These are phyloP conservation scores for Electrophaes corylata DNA, from an alignment of 2,888 invertebrate genomes.

Conservation along the genomic window DNA sequence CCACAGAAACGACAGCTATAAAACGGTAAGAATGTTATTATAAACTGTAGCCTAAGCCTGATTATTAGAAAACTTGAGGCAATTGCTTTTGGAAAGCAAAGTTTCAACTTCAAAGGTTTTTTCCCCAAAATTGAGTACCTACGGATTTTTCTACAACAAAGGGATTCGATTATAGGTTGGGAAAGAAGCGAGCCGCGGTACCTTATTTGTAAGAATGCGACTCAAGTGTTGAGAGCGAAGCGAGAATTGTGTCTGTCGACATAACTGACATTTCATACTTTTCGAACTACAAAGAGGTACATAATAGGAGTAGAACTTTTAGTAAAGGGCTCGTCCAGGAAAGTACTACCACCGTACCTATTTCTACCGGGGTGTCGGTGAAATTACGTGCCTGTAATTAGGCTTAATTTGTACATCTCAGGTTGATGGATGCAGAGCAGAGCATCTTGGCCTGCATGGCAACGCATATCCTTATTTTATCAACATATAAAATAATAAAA, in stretches of 20 bases:
- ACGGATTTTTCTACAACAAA: constrained; percentile 55
- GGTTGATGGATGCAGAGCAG: too few relatives aligned
- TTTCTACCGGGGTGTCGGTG: too few relatives aligned
- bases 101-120: constrained; percentile 55
- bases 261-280: neutral
- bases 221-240: neutral
- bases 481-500: too few relatives aligned
- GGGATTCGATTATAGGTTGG: constrained; percentile 55
- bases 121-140: constrained; percentile 47
- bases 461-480: too few relatives aligned
- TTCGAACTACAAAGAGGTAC: too few relatives aligned
- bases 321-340: too few relatives aligned
- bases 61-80: constrained; percentile 44
- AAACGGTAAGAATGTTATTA: neutral
- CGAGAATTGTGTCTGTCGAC: neutral
- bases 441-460: too few relatives aligned
- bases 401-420: too few relatives aligned
- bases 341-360: too few relatives aligned
- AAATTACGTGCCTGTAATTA: too few relatives aligned
- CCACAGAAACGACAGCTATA: neutral
- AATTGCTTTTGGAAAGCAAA: constrained; percentile 44
- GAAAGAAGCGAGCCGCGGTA: constrained; percentile 43
- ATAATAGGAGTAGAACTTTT: too few relatives aligned
- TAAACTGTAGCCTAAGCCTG: constrained; percentile 27
- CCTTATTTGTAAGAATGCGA: constrained; percentile 25